Evolutionary conservation across 2,113 vertebrate species (phyloP).

Genomic region (Oryzias melastigma): DNA sequence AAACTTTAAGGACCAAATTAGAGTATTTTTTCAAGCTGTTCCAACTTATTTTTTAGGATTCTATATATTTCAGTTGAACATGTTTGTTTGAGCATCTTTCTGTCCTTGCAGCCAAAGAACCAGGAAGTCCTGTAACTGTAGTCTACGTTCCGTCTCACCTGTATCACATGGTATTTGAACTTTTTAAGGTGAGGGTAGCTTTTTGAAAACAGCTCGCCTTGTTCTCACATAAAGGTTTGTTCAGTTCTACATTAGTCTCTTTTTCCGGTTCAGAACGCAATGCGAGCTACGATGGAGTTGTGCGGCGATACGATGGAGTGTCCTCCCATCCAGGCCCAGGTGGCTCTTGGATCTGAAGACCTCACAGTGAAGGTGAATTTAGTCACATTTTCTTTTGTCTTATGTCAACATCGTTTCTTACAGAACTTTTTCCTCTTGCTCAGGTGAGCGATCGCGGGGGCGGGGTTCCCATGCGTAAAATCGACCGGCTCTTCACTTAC

Average conservation of each 20-base stretch:
- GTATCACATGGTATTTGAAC: constrained; percentile 99
- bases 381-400: neutral
- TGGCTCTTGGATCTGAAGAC: constrained; percentile 88
- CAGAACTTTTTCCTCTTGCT: neutral
- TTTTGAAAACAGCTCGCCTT: neutral
- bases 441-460: constrained; percentile 95
- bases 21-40: too few relatives aligned
- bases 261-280: constrained; percentile 85
- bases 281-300: constrained; percentile 96
- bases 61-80: neutral
- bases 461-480: constrained; percentile 94
- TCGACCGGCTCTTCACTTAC: constrained; percentile 94
- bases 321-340: constrained; percentile 83
- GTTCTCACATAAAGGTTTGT: neutral
- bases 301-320: constrained; percentile 83
- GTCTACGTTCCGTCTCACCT: constrained; percentile 98
- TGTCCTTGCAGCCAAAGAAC: constrained; percentile 82
- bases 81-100: constrained; percentile 3
- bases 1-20: too few relatives aligned
- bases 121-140: constrained; percentile 84
- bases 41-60: too few relatives aligned
- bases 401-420: too few relatives aligned
- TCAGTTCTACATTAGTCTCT: neutral
- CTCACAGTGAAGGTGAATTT: constrained; percentile 90
- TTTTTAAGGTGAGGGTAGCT: constrained; percentile 87